Evolutionary conservation across 2,888 invertebrate species (phyloP).

Genomic region (Chromoteleia sp.): DNA sequence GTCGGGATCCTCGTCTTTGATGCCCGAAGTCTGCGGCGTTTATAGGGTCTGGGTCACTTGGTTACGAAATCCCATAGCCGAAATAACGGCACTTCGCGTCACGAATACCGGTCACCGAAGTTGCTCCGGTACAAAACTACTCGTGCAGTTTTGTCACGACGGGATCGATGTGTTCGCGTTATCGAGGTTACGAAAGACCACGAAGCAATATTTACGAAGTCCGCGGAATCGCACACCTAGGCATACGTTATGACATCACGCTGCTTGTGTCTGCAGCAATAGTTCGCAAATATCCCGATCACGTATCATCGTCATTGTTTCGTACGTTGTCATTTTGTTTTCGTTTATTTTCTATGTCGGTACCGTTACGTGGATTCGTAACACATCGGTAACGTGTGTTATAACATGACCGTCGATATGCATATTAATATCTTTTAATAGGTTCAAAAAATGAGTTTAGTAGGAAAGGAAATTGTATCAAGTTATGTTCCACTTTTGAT

Average conservation of each 20-base stretch:
- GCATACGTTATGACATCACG: slow-evolving; percentile 37
- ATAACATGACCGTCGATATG: slow-evolving; percentile 41
- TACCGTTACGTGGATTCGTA: slow-evolving; percentile 55
- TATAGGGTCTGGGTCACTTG: slow-evolving; percentile 82
- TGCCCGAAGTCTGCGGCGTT: slow-evolving; percentile 58
- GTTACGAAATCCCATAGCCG: slow-evolving; percentile 81
- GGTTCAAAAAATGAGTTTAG: slow-evolving; percentile 28
- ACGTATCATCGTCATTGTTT: slow-evolving; percentile 52
- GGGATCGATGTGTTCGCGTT: slow-evolving; percentile 26
- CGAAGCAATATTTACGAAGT: background rate
- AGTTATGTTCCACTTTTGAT: slow-evolving; percentile 16
- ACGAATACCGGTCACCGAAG: slow-evolving; percentile 74
- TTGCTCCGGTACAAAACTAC: slow-evolving; percentile 23
- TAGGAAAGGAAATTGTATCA: slow-evolving; percentile 35
- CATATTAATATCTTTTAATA: slow-evolving; percentile 38
- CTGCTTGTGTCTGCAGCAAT: slow-evolving; percentile 4
- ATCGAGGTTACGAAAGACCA: slow-evolving; percentile 25
- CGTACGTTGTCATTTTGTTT: slow-evolving; percentile 40
- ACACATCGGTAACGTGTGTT: slow-evolving; percentile 46
- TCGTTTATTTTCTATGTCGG: slow-evolving; percentile 47
- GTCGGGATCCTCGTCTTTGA: slow-evolving; percentile 60
- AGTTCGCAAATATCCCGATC: slow-evolving; percentile 37
- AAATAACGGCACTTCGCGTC: slow-evolving; percentile 81
- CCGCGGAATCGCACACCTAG: background rate
- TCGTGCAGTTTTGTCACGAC: slow-evolving; percentile 52